phyloP scores from a whole-genome alignment of 1,140 invertebrate genomes.

The Brachionus calyciflorus region DNA sequence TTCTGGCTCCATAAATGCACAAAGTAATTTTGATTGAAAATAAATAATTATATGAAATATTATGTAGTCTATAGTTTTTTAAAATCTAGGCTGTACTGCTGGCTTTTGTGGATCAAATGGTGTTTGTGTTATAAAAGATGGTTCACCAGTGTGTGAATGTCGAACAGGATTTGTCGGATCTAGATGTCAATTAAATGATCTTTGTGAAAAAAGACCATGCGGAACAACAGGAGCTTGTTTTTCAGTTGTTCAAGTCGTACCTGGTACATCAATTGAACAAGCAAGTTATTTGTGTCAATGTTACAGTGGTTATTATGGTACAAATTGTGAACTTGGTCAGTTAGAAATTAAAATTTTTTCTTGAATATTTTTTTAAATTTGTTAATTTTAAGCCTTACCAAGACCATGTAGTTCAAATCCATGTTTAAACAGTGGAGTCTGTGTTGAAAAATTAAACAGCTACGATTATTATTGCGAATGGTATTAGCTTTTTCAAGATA shows the following conservation, averaged over 20 bases:
- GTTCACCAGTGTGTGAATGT: background rate
- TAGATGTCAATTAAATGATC: constrained; percentile 19
- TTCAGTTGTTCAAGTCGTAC: constrained; percentile 13
- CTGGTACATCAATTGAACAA: background rate
- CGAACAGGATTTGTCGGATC: background rate
- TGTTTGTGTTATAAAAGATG: background rate
- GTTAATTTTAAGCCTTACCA: background rate
- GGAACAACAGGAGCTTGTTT: background rate
- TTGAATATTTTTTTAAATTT: background rate
- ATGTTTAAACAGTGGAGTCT: constrained; percentile 28
- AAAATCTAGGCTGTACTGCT: background rate
- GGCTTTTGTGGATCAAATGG: background rate
- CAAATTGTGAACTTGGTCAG: background rate
- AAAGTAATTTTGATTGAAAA: too few relatives aligned
- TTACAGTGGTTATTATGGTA: constrained; percentile 22
- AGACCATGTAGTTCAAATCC: constrained; percentile 33
- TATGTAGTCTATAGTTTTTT: too few relatives aligned
- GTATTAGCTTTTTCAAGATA: background rate
- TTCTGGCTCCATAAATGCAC: too few relatives aligned
- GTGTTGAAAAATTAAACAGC: background rate
- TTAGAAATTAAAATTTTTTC: background rate
- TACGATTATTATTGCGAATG: constrained; percentile 21
- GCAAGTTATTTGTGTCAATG: constrained; percentile 16
- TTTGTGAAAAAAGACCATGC: background rate
- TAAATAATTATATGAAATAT: too few relatives aligned